A percentile compares a stretch with the other conserved stretches of the same genome.
Conservation (phyloP, 2,888 invertebrate genomes). For the Brachylomia viminalis region DNA sequence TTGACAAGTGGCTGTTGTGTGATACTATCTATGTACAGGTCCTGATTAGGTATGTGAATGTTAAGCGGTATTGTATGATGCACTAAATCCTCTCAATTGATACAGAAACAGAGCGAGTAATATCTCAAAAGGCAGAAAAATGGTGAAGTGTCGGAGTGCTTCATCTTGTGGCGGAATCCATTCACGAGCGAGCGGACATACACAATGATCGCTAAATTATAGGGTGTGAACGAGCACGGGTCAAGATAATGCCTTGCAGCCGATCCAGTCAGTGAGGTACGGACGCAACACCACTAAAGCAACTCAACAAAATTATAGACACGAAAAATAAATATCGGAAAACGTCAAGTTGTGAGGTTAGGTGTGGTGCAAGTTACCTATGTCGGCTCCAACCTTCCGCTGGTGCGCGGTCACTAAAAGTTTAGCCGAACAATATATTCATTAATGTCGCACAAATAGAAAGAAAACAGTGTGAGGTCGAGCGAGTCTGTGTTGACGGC, state of each 20-base stretch:
- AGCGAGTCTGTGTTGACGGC: conserved; percentile 82
- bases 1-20: conserved; percentile 64
- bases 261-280: conserved; percentile 90
- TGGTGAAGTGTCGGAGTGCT: conserved; percentile 88
- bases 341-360: conserved; percentile 90
- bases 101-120: conserved; percentile 84
- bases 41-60: conserved; percentile 68
- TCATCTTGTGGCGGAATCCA: conserved; percentile 85
- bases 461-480: conserved; percentile 81
- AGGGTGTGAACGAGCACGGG: conserved; percentile 89
- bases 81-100: conserved; percentile 85
- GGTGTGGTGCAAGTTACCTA: conserved; percentile 92
- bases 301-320: conserved; percentile 90
- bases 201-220: conserved; percentile 89
- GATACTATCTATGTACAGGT: conserved; percentile 60
- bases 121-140: conserved; percentile 86
- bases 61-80: conserved; percentile 85
- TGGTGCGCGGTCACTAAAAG: conserved; percentile 93
- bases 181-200: conserved; percentile 89
- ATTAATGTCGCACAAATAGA: conserved; percentile 87
- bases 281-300: conserved; percentile 91
- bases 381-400: conserved; percentile 93
- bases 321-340: conserved; percentile 89
- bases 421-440: conserved; percentile 89
- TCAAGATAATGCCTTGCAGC: conserved; percentile 89